Base-by-base conservation (phyloP, 2,888 invertebrate species). In the Biston stratarius region DNA sequence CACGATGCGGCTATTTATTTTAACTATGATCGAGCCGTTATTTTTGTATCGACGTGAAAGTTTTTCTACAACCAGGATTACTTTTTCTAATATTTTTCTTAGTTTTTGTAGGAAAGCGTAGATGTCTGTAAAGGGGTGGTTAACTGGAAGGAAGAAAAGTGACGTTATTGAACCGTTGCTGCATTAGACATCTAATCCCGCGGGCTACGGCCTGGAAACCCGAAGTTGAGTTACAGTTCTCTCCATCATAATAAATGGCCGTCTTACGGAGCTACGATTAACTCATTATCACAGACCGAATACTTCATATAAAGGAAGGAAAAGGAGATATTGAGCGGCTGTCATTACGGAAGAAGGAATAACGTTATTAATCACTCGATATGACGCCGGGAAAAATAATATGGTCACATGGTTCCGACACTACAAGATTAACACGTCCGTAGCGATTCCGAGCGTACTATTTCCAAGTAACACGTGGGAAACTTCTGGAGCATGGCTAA, bases 361-460 rank as follows among this genome's bases (percentile, higher is more conserved):
- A 86, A 85, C 83, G 89, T 89, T 92, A 93, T 92, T 93, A 92
- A 93, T 93, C 91, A 91, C 84, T 83, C 78, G 83, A 90, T 90
- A 88, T 87, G 88, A 89, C 88, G 84, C 86, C 77, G 85, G 79
- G 89, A 87, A 90, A 90, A 92, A 91, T 91, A 92, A 90, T 90
- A 90, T 87, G 91, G 91, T 91, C 92, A 91, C 88, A 89, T 92
- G 92, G 81, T 89, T 84, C 78, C 84, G 92, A 92, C 92, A 90
- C 84, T 82, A 85, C 83, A 87, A 89, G 91, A 93, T 92, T 92
- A 92, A 91, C 90, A 90, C 92, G 86, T 87, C 88, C 83, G 80
- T 84, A 78, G 82, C 80, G 77, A 80, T 84, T 75, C 75, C 80
- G 80, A 78, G 75, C 75, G 72, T 74, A 74, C 75, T 74, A 73